These are phyloP conservation scores for Apotomis capreana DNA, from an alignment of 2,888 invertebrate genomes.

Conservation along the genomic window DNA sequence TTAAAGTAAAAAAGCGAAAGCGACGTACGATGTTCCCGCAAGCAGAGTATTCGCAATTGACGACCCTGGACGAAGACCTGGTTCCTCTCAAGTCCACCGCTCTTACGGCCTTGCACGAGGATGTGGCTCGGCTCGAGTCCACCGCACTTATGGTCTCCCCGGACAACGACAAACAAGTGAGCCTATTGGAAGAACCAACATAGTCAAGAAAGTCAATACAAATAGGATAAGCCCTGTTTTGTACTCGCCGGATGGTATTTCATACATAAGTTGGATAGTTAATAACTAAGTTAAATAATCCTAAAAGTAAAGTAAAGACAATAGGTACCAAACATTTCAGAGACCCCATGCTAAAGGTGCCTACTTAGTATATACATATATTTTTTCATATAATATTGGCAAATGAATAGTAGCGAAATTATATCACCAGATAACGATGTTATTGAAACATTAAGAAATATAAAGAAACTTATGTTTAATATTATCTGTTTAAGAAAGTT, in stretches of 20 bases:
- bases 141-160: conserved; percentile 61
- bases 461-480: too few relatives aligned
- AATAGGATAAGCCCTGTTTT: conserved; percentile 29
- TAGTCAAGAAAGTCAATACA: conserved; percentile 39
- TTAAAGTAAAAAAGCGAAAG: conserved; percentile 65
- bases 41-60: conserved; percentile 74
- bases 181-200: conserved; percentile 62
- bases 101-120: conserved; percentile 65
- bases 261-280: neutral
- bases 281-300: too few relatives aligned
- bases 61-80: conserved; percentile 73
- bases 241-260: conserved; percentile 28
- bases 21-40: conserved; percentile 64
- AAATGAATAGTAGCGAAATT: too few relatives aligned
- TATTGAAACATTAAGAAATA: too few relatives aligned
- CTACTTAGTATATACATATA: too few relatives aligned
- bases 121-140: conserved; percentile 65
- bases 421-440: too few relatives aligned
- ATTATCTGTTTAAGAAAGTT: too few relatives aligned
- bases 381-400: too few relatives aligned
- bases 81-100: conserved; percentile 66
- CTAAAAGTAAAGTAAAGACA: too few relatives aligned
- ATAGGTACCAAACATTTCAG: too few relatives aligned
- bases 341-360: too few relatives aligned
- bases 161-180: conserved; percentile 44